A percentile compares a stretch with the other conserved stretches of the same genome.
phyloP scores from a whole-genome alignment of 2,113 vertebrate genomes.

The Trogon surrucura region DNA sequence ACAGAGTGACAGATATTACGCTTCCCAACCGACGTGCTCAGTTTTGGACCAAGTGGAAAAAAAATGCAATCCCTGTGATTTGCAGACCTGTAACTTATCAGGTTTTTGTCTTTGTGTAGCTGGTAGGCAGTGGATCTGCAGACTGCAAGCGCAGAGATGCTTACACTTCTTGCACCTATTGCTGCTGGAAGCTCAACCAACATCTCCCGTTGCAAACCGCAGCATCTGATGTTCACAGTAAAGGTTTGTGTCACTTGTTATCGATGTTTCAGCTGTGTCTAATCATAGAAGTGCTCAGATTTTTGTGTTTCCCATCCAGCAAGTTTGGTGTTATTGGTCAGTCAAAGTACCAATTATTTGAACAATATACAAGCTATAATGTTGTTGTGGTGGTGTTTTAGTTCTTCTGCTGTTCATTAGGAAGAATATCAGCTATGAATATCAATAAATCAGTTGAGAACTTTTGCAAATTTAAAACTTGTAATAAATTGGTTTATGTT shows the following conservation, averaged over 20 bases:
- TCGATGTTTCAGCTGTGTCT: background rate
- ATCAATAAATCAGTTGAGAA: background rate
- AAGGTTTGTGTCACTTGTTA: background rate
- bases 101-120: background rate
- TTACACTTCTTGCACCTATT: accelerated
- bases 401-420: background rate
- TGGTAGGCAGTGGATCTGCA: background rate
- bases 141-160: background rate
- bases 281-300: background rate
- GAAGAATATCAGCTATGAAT: background rate
- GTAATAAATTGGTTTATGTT: background rate
- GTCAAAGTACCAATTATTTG: background rate
- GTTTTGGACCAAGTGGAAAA: background rate
- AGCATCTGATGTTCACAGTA: background rate
- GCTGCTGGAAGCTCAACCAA: background rate
- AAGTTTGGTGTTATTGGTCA: accelerated
- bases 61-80: background rate
- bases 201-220: background rate
- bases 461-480: background rate
- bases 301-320: background rate
- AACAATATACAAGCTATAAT: background rate
- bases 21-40: background rate
- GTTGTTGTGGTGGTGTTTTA: background rate
- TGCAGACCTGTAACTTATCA: background rate
- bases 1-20: background rate